Base-by-base conservation (phyloP, 2,113 vertebrate species). In the Chinchilla lanigera region DNA sequence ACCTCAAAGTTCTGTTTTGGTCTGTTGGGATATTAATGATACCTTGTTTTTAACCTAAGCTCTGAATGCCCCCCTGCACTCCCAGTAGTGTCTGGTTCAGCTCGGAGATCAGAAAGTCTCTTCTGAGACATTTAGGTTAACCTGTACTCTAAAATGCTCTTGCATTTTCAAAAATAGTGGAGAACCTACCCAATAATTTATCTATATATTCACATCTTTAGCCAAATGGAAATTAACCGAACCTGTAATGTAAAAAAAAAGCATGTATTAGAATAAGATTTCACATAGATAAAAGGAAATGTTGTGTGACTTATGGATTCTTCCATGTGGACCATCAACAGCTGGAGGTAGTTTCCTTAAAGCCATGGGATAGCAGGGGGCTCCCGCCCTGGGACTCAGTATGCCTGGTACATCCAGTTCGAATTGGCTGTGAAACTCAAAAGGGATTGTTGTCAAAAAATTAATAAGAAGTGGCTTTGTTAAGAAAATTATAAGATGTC, bases 141-240 rank as follows among this genome's bases (percentile, higher is more conserved):
- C 26, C 92, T 91, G 88, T 80, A 41, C 12, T 44, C 75, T 84
- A 22, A 65, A 83, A 63, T 82, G 30, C 28, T 7, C 11, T 93
- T 56, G 73, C 13, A 75, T 86, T 95, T 78, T 65, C 54, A 61
- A 10, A 95, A 90, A 50, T 33, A 24, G 1, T 52, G 1, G 50
- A 90, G 77, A 26, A 9, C 47, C 61, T 94, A 16, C 52, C 52
- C 13, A 73, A 28, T 83, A 73, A 85, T 81, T 38, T 85, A 50
- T 61, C 33, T 85, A 6, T 5, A 16, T n/a, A n/a, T 26, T 69
- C 24, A 54, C 33, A 38, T 88, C 81, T 88, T 96, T 60, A 93
- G 44, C 73, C 83, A 89, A 78, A 33, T 92, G 33, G 77, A 81
- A 94, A 93, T 88, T 56, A 86, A 28, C 44, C 81, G 54, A 58